phyloP scores from a whole-genome alignment of 2,797 vertebrate species.

The Pachyuromys duprasi region DNA sequence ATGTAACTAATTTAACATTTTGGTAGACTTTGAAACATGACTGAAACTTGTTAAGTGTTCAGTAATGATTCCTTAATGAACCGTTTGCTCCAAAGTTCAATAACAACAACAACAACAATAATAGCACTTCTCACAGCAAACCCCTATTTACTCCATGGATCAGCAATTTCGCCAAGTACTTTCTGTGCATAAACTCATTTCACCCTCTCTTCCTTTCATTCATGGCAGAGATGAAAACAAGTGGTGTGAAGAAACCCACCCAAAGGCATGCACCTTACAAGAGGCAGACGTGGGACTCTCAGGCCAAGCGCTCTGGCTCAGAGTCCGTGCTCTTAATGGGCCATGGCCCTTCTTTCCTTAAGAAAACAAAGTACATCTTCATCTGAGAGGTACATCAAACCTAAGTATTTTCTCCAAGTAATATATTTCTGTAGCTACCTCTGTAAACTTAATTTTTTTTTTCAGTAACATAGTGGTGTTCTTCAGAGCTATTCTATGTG shows the following conservation, averaged over 20 bases:
- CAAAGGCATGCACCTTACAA: background rate
- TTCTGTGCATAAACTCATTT: background rate
- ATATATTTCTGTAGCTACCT: background rate
- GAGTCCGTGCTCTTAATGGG: background rate
- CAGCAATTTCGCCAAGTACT: background rate
- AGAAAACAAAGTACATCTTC: background rate
- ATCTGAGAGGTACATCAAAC: constrained; percentile 11
- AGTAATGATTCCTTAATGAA: constrained; percentile 30
- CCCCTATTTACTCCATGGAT: background rate
- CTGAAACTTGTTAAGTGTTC: constrained; percentile 20
- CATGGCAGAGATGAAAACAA: constrained; percentile 1
- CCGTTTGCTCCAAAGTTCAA: background rate
- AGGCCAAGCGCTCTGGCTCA: background rate
- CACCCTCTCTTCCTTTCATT: background rate
- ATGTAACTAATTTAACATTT: constrained; percentile 47
- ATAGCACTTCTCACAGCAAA: background rate
- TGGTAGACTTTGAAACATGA: constrained; percentile 38
- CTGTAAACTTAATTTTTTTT: constrained; percentile 1
- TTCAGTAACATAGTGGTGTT: background rate
- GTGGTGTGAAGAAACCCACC: background rate
- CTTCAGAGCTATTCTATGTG: background rate
- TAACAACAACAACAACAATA: background rate
- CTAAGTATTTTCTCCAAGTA: constrained; percentile 1
- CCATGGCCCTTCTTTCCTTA: background rate
- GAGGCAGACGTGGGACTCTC: background rate